Conservation (phyloP, 2,888 invertebrate genomes). For the Rugalucina vietnamica region DNA sequence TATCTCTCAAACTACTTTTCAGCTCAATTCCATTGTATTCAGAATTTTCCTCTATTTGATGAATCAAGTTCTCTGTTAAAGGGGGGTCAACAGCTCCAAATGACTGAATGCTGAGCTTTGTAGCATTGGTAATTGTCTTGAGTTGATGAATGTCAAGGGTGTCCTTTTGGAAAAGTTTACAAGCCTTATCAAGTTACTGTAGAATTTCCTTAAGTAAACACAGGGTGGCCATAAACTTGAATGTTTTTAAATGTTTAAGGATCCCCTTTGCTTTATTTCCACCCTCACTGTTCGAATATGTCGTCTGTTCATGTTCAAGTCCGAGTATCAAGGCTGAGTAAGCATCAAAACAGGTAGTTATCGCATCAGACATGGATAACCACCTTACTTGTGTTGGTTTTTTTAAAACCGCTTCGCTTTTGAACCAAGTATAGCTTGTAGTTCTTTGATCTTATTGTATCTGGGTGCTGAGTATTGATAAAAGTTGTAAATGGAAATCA, state of each 20-base stretch:
- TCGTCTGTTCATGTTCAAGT: conserved; percentile 29
- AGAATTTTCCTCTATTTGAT: not conserved
- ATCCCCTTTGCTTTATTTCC: conserved; percentile 15
- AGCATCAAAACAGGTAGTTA: not conserved
- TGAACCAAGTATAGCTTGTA: conserved; percentile 20
- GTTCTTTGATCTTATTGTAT: conserved; percentile 30
- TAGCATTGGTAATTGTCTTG: not conserved
- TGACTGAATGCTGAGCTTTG: not conserved
- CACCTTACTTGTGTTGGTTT: conserved; percentile 33
- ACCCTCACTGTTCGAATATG: conserved; percentile 19
- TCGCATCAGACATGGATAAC: conserved; percentile 26
- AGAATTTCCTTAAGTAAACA: not conserved
- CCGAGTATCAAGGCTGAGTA: conserved; percentile 24
- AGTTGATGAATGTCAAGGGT: not conserved
- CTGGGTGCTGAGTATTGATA: conserved; percentile 30
- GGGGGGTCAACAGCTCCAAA: not conserved
- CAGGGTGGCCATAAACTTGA: not conserved
- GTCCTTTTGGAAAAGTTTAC: conserved; percentile 8
- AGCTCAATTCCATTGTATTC: not conserved
- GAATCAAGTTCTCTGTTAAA: not conserved
- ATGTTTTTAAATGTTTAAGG: conserved; percentile 5
- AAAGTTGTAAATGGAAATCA: conserved; percentile 26
- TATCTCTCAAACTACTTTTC: not conserved
- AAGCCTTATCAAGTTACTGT: not conserved
- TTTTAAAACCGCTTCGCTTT: conserved; percentile 22